Evolutionary conservation across 2,888 invertebrate genomes (phyloP).

Genomic region (Sphinx pinastri): DNA sequence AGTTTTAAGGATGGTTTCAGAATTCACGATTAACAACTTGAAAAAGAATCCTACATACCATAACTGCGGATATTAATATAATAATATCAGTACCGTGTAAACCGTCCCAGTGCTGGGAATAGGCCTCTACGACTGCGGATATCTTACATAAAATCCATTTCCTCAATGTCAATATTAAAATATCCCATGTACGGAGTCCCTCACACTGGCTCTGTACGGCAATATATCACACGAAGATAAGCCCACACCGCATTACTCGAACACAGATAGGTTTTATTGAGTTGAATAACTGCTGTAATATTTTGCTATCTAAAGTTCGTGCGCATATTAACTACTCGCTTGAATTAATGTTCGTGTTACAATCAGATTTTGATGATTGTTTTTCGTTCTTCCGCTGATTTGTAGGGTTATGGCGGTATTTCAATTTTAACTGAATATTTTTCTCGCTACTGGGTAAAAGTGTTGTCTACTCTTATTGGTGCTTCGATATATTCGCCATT

Average conservation of each 20-base stretch:
- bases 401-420: neutral
- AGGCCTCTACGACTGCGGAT: neutral
- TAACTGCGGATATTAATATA: no score
- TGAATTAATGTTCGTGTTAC: slow-evolving; percentile 19
- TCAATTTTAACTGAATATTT: no score
- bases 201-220: slow-evolving; percentile 16
- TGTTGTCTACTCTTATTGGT: no score
- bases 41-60: no score
- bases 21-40: no score
- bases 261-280: slow-evolving; percentile 43
- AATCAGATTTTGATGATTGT: neutral
- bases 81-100: no score
- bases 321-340: slow-evolving; percentile 24
- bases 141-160: neutral
- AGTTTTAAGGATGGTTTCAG: no score
- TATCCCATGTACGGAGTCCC: slow-evolving; percentile 6
- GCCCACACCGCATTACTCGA: slow-evolving; percentile 29
- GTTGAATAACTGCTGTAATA: slow-evolving; percentile 34
- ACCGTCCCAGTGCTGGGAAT: no score
- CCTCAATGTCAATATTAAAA: no score
- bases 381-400: neutral
- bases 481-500: no score
- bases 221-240: slow-evolving; percentile 48
- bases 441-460: no score
- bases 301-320: slow-evolving; percentile 26